phyloP scores from a whole-genome alignment of 2,797 vertebrate genomes.

The Heteromormyrus szaboi region DNA sequence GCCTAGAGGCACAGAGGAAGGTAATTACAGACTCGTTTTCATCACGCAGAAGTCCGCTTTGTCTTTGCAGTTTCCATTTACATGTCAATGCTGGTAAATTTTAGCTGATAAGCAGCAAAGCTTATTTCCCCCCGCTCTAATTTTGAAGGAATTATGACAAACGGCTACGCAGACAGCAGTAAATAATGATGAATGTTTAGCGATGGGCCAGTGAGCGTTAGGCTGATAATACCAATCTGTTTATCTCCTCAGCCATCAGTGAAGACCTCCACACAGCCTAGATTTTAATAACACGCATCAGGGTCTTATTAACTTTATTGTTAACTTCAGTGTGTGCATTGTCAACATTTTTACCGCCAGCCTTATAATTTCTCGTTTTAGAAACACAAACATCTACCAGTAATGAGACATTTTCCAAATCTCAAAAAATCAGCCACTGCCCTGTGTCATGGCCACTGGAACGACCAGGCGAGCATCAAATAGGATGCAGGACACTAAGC shows the following conservation, averaged over 20 bases:
- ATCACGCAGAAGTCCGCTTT: conserved; percentile 26
- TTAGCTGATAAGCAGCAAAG: conserved; percentile 24
- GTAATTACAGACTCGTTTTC: conserved; percentile 41
- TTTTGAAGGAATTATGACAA: conserved; percentile 32
- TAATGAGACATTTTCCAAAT: background rate
- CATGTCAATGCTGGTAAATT: conserved; percentile 28
- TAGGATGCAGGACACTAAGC: background rate
- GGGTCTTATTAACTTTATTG: background rate
- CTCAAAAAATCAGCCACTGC: background rate
- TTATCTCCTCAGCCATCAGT: background rate
- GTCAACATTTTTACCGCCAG: background rate
- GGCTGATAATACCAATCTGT: background rate
- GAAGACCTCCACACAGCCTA: background rate
- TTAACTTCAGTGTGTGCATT: background rate
- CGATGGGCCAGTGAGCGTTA: conserved; percentile 7
- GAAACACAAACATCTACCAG: background rate
- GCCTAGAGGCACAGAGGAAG: conserved; percentile 24
- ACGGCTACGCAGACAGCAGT: conserved; percentile 22
- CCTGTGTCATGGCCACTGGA: background rate
- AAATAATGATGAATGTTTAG: conserved; percentile 7
- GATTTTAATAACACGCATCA: background rate
- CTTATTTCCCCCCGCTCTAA: conserved; percentile 32
- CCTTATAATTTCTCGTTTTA: background rate
- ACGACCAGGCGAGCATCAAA: background rate
- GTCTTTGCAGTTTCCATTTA: conserved; percentile 35